Evolutionary conservation across 2,797 vertebrate genomes (phyloP), one percentile per base, ranked within the genome.

Genomic region (Paguma larvata): DNA sequence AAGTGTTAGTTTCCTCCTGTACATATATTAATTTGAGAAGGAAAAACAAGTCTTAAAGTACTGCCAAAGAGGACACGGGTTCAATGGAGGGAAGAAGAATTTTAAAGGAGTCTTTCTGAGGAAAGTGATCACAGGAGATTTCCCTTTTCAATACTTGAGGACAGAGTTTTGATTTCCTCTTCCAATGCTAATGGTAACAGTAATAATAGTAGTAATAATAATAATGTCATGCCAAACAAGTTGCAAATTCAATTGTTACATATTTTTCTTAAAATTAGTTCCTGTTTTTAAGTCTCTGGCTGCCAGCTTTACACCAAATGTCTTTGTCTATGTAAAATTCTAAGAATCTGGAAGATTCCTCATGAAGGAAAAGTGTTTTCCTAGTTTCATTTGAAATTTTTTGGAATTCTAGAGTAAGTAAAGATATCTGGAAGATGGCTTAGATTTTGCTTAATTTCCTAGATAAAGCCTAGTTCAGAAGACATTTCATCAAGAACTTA

Each of bases 11-110:
- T 95, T 97, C 95, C 91, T 56, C 86, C 48, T 96, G 8, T 18
- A 95, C 18, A 75, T 75, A n/a, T 89, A 12, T 68, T 97, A 96
- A 96, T 95, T 97, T 98, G 93, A 96, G 85, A 80, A 75, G 14
- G 5, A 21, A 75, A 67, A 3, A 5, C 3, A 94, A 65, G 4
- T 8, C 94, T 95, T 95, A 96, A 95, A 83, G 94, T 67, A 84
- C n/a, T 75, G 34, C 16, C 62, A 79, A 90, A 77, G n/a, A 92
- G 48, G 12, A 32, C 8, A 34, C 95, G 5, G 15, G 27, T 84
- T 97, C 41, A 95, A 21, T 21, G 89, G 78, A 85, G 9, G 70
- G 85, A 70, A 38, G 73, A 95, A 51, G 16, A 67, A 82, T 41
- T 88, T 95, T 85, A 86, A 91, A 96, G 34, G 19, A 38, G 0